Percentiles rank a stretch among this genome's conserved stretches.
Conservation (phyloP, 2,888 invertebrate species). For the Oscheius sp. region DNA sequence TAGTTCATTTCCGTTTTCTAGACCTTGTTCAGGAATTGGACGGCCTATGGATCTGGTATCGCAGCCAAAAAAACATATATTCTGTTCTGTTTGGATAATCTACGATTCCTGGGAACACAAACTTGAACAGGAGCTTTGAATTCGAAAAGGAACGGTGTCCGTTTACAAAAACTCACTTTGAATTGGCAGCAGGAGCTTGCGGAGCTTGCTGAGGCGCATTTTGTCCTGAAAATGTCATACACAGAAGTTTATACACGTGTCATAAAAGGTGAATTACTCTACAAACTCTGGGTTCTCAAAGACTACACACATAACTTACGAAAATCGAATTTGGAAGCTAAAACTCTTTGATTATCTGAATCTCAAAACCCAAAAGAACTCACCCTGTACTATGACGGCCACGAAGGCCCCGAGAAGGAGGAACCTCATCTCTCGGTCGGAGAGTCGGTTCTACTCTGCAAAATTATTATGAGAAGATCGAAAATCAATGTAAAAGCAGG, state of each 20-base stretch:
- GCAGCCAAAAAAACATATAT: too few species aligned
- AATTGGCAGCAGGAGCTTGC: too few species aligned
- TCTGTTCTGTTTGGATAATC: too few species aligned
- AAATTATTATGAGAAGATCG: background rate
- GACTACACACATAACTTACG: conserved; percentile 26
- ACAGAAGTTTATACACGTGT: too few species aligned
- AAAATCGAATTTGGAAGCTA: conserved; percentile 24
- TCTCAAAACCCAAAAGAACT: background rate
- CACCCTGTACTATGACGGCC: conserved; percentile 16
- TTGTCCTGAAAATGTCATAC: conserved; percentile 17
- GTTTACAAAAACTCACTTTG: too few species aligned
- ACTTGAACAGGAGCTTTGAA: too few species aligned
- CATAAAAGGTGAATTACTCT: background rate
- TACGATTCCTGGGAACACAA: too few species aligned
- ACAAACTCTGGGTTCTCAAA: conserved; percentile 13
- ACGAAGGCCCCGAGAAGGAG: conserved; percentile 24
- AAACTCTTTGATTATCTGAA: background rate
- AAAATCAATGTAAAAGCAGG: too few species aligned
- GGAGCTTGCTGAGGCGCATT: conserved; percentile 5
- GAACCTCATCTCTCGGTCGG: conserved; percentile 15
- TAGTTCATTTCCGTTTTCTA: too few species aligned
- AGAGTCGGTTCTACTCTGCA: background rate
- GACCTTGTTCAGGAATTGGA: too few species aligned
- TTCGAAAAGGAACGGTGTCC: too few species aligned
- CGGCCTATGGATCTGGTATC: too few species aligned